Percentiles rank a stretch among this genome's conserved stretches.
Conservation (phyloP, 2,797 vertebrate genomes). For the Anolis apletophallus region DNA sequence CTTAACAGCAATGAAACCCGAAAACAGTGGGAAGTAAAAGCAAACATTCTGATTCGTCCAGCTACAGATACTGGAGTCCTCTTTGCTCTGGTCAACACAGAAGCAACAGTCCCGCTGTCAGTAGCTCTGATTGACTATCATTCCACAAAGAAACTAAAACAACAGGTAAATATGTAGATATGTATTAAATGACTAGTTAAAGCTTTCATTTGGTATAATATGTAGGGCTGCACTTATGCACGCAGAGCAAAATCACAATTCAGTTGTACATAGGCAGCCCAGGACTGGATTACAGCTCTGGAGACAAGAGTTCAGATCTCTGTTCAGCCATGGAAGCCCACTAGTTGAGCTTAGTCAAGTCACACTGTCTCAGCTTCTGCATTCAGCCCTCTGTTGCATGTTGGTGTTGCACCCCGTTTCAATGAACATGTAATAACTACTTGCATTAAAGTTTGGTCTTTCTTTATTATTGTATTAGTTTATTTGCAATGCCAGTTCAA, state of each 20-base stretch:
- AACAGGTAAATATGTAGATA: conserved; percentile 81
- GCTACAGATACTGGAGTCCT: conserved; percentile 88
- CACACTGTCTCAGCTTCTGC: no score
- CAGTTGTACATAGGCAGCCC: background rate
- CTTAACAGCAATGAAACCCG: conserved; percentile 66
- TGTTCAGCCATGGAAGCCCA: no score
- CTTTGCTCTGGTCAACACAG: conserved; percentile 86
- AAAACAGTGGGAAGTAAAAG: conserved; percentile 83
- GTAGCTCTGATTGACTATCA: conserved; percentile 90
- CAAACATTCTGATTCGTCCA: conserved; percentile 85
- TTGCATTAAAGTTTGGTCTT: background rate
- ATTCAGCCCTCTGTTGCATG: background rate
- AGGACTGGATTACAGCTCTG: no score
- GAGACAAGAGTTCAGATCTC: no score
- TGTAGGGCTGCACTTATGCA: background rate
- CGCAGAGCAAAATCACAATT: background rate
- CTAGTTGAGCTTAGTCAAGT: no score
- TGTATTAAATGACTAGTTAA: background rate
- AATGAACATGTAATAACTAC: background rate
- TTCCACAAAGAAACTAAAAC: conserved; percentile 85
- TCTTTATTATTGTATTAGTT: no score
- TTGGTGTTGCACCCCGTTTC: background rate
- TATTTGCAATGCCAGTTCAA: no score
- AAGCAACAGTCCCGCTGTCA: conserved; percentile 85
- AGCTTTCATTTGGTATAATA: background rate